Base-by-base conservation (phyloP, 2,797 vertebrate genomes). In the Pelobates cultripes region DNA sequence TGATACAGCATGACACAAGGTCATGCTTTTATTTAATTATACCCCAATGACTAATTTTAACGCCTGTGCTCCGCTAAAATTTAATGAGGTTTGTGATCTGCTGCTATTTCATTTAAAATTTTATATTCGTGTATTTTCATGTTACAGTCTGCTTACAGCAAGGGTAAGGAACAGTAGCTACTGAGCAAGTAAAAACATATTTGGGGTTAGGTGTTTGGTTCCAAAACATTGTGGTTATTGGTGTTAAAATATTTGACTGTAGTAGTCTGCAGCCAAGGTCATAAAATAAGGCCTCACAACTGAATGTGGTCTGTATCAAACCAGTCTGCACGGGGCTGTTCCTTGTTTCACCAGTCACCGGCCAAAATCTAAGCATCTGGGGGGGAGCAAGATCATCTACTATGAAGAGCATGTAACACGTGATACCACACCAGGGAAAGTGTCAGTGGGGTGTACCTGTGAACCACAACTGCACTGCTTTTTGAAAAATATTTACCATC, bases 221-320 rank as follows among this genome's bases (percentile, higher is more conserved):
- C 55, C 75, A 78, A 43, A 78, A 73, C 75, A 73, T 74, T 78
- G 81, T 74, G 81, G 81, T 74, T 78, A 83, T 73, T 64, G 63
- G 76, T 74, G 76, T 83, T 73, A 83, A 78, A 83, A 74, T 42
- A 75, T 78, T 78, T 43, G 51, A 64, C 47, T 73, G 61, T 51
- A 51, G 10, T 66, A 41, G 43, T 73, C 17, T 77, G 69, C 28
- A 68, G 75, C 42, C 61, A 57, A 77, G 61, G 42, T 82, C 77
- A 77, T 77, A 75, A 72, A 64, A 64, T 12, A 57, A 77, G 45
- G 41, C 43, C 69, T 77, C 70, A 44, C 45, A 73, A 57, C 64
- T 73, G 12, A 57, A 66, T 82, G 75, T 77, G 80, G 80, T 82
- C 61, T 72, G 75, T 17, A 68, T 47, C 68, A 73, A 64, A 45